Conservation (phyloP, 2,797 vertebrate genomes). For the Nyctalus aviator region DNA sequence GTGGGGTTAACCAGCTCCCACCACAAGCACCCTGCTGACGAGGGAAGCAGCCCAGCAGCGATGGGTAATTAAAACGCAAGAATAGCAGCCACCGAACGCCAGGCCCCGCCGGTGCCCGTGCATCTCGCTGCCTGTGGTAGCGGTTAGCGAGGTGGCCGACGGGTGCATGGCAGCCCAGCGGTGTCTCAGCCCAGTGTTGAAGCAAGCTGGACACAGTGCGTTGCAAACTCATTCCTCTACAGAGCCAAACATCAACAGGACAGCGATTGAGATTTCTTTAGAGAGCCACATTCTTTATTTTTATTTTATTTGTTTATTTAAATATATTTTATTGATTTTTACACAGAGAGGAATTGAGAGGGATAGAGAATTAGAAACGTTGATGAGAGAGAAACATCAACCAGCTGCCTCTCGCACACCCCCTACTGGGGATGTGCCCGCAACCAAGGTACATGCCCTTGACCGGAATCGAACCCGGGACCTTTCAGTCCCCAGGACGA, state of each 20-base stretch:
- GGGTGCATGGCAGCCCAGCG: not conserved
- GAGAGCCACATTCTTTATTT: not conserved
- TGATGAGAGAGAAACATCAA: no score
- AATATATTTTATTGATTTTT: no score
- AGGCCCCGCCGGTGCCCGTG: not conserved
- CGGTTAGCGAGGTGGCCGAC: not conserved
- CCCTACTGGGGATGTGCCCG: no score
- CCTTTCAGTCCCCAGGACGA: no score
- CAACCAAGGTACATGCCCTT: no score
- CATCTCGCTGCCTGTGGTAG: not conserved
- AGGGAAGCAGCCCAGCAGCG: conserved; percentile 65
- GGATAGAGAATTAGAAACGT: no score
- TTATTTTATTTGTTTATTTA: no score
- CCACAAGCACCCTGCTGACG: conserved; percentile 74
- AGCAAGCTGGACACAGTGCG: not conserved
- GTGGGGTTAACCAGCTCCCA: conserved; percentile 77
- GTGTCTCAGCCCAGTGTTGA: conserved; percentile 40
- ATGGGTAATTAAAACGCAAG: conserved; percentile 76
- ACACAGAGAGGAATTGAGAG: no score
- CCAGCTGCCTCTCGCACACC: no score
- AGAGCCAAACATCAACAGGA: no score
- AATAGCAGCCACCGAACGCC: conserved; percentile 29
- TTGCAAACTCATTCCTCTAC: no score
- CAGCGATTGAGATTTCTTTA: not conserved
- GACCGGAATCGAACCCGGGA: no score